A percentile compares a stretch with the other conserved stretches of the same genome.
These are phyloP conservation scores for Apamea sordens DNA, from an alignment of 2,888 invertebrate species.

Conservation along the genomic window DNA sequence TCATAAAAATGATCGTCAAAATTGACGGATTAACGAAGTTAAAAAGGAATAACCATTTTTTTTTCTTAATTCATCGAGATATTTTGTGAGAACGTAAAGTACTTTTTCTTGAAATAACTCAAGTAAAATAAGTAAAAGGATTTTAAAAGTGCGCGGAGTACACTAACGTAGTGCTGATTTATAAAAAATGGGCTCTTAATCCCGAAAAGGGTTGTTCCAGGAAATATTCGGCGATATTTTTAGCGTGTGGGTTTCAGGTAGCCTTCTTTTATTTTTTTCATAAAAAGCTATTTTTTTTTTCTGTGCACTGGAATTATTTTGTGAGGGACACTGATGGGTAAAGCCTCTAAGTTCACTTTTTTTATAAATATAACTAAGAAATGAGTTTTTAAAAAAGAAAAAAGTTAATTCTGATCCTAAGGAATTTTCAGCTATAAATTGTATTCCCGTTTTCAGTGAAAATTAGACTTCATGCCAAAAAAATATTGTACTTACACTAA, in stretches of 20 bases:
- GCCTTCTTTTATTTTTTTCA: slow-evolving; percentile 49
- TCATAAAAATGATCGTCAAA: not conserved
- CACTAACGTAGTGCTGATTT: slow-evolving; percentile 58
- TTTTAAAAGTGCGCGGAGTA: slow-evolving; percentile 61
- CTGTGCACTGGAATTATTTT: slow-evolving; percentile 34
- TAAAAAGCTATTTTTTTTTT: slow-evolving; percentile 49
- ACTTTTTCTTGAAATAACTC: slow-evolving; percentile 49
- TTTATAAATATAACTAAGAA: not conserved
- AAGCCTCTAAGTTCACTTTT: not conserved
- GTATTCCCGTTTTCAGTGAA: not conserved
- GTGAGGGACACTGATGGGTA: slow-evolving; percentile 29
- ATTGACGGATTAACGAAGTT: slow-evolving; percentile 11
- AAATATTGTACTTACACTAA: not conserved
- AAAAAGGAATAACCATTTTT: not conserved
- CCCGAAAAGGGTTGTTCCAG: slow-evolving; percentile 78
- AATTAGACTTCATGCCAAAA: not conserved
- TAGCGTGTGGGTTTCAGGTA: slow-evolving; percentile 62
- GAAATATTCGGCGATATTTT: slow-evolving; percentile 69
- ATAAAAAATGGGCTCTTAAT: slow-evolving; percentile 73
- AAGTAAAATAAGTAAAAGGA: slow-evolving; percentile 51
- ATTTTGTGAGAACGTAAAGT: slow-evolving; percentile 1
- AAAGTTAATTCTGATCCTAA: not conserved
- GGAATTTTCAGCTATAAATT: not conserved
- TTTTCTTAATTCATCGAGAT: not conserved
- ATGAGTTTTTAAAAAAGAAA: not conserved